Evolutionary conservation across 2,888 invertebrate species (phyloP).

Genomic region (Polyommatus iphigenia): DNA sequence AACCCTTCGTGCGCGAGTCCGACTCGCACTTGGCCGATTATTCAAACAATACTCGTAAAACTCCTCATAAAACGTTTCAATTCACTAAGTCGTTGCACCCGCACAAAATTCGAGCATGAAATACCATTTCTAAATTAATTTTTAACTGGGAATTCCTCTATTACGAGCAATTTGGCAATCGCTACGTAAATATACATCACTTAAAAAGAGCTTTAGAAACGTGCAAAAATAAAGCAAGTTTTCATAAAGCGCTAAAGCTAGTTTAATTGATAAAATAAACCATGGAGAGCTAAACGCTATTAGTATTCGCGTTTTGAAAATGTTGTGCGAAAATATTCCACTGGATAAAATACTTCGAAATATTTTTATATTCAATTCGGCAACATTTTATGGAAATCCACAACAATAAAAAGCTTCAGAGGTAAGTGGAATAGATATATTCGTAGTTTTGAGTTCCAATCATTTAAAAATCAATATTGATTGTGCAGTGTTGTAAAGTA

Average conservation of each 20-base stretch:
- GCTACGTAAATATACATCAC: slow-evolving; percentile 20
- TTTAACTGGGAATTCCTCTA: not conserved
- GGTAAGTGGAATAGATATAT: slow-evolving; percentile 18
- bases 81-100: not conserved
- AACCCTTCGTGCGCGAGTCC: too few relatives aligned
- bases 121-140: slow-evolving; percentile 9
- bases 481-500: not conserved
- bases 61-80: not conserved
- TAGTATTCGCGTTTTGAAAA: slow-evolving; percentile 17
- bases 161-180: slow-evolving; percentile 22
- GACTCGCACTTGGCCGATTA: too few relatives aligned
- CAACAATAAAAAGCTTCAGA: not conserved
- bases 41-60: not conserved
- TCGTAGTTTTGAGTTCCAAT: not conserved
- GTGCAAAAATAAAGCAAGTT: slow-evolving; percentile 7
- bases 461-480: slow-evolving; percentile 20
- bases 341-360: slow-evolving; percentile 1
- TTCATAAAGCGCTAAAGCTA: slow-evolving; percentile 25
- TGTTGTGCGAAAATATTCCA: slow-evolving; percentile 22
- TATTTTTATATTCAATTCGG: slow-evolving; percentile 23
- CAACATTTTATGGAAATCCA: slow-evolving; percentile 25
- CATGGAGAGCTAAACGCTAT: slow-evolving; percentile 27
- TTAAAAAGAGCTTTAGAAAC: slow-evolving; percentile 11
- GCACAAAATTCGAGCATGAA: not conserved
- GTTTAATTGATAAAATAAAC: slow-evolving; percentile 29